phyloP scores from a whole-genome alignment of 2,113 vertebrate species.

The Guaruba guarouba region DNA sequence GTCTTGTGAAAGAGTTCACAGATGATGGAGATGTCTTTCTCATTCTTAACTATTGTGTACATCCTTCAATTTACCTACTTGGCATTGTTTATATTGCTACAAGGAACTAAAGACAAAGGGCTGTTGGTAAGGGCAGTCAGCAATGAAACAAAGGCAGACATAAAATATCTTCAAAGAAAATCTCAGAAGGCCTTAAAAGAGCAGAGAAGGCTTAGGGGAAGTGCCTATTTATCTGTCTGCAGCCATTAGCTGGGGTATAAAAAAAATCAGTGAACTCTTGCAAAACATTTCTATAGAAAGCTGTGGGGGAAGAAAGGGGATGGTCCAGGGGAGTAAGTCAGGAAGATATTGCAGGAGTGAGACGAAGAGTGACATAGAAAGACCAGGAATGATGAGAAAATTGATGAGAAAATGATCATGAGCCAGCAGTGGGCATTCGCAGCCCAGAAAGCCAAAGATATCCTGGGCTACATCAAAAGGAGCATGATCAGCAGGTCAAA shows the following conservation, averaged over 20 bases:
- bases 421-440: too few relatives aligned
- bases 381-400: background rate
- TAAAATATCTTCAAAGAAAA: conserved; percentile 46
- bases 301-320: background rate
- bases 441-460: too few relatives aligned
- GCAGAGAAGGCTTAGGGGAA: conserved; percentile 6
- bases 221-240: background rate
- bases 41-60: background rate
- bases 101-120: conserved; percentile 20
- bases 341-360: background rate
- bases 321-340: background rate
- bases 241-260: background rate
- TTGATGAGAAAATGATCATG: too few relatives aligned
- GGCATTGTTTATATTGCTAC: conserved; percentile 5
- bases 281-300: background rate
- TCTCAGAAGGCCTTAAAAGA: conserved; percentile 26
- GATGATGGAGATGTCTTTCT: background rate
- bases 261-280: background rate
- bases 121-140: background rate
- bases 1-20: background rate
- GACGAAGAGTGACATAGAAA: background rate
- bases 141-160: background rate
- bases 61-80: conserved; percentile 17
- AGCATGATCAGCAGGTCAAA: too few relatives aligned
- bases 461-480: too few relatives aligned